These are phyloP conservation scores for Drosophila quinaria DNA, from an alignment of 2,888 invertebrate species.

Conservation along the genomic window DNA sequence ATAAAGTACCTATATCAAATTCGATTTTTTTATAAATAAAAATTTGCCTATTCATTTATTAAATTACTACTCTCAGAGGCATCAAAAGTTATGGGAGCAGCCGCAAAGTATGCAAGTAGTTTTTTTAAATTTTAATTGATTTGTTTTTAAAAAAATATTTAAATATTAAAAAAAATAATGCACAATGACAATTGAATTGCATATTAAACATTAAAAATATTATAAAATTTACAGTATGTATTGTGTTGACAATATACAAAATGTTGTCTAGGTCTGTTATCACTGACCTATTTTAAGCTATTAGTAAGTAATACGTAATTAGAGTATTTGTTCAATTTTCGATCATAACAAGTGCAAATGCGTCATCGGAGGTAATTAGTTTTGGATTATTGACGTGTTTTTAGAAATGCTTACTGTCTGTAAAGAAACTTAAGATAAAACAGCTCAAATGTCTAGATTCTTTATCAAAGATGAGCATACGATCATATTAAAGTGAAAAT, in stretches of 20 bases:
- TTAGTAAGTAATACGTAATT: neutral
- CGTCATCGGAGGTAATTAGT: neutral
- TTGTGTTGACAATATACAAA: neutral
- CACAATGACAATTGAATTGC: too few relatives aligned
- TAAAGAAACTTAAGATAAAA: neutral
- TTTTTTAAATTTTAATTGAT: too few relatives aligned
- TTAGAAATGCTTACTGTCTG: neutral
- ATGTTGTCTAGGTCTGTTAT: neutral
- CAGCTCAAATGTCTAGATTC: neutral
- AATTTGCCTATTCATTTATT: too few relatives aligned
- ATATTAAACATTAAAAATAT: too few relatives aligned
- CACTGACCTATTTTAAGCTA: neutral
- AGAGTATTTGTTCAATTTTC: neutral
- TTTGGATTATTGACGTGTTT: neutral
- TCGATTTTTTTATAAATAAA: too few relatives aligned
- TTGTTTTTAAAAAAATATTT: too few relatives aligned
- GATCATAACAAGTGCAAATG: neutral
- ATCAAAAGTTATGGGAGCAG: too few relatives aligned
- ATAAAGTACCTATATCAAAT: too few relatives aligned
- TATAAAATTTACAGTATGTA: too few relatives aligned
- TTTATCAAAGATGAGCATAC: neutral
- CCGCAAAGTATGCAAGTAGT: too few relatives aligned
- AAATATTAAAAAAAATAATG: too few relatives aligned
- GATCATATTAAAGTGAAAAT: neutral
- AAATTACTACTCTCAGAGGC: too few relatives aligned